Percentiles rank a stretch among this genome's conserved stretches.
Conservation (phyloP, 1,140 invertebrate species). For the Amphibalanus amphitrite region DNA sequence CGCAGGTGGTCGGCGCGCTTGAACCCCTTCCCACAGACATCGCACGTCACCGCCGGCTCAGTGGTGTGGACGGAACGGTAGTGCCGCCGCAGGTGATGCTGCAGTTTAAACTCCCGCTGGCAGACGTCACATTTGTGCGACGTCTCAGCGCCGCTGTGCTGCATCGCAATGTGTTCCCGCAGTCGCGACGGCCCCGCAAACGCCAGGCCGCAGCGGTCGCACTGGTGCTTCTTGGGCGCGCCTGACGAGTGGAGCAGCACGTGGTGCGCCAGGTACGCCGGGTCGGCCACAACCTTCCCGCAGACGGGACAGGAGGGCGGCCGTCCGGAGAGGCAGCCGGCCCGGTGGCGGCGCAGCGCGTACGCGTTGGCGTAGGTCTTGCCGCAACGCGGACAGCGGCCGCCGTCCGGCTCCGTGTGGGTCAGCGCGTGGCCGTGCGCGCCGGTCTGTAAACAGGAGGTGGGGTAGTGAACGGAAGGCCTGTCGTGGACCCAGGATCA, state of each 20-base stretch:
- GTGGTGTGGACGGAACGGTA: background rate
- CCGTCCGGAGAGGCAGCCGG: background rate
- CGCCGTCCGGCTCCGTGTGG: background rate
- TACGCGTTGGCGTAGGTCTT: background rate
- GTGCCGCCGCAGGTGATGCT: background rate
- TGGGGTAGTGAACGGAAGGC: too few relatives aligned
- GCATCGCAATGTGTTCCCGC: background rate
- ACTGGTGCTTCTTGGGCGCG: background rate
- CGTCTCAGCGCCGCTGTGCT: background rate
- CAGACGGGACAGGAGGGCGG: background rate
- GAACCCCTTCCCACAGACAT: constrained; percentile 4
- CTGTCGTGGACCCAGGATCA: too few relatives aligned
- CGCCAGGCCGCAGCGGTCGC: background rate
- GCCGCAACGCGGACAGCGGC: background rate
- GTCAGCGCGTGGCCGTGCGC: background rate
- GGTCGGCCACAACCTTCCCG: background rate
- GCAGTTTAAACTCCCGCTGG: background rate
- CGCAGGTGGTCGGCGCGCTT: constrained; percentile 1
- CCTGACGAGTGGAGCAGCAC: background rate
- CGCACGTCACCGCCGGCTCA: background rate
- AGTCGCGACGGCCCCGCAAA: background rate
- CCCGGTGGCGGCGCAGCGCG: background rate
- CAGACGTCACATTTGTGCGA: background rate
- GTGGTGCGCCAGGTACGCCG: background rate
- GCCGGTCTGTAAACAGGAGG: background rate